Conservation (phyloP, 2,888 invertebrate species). For the Masnerella sp. region DNA sequence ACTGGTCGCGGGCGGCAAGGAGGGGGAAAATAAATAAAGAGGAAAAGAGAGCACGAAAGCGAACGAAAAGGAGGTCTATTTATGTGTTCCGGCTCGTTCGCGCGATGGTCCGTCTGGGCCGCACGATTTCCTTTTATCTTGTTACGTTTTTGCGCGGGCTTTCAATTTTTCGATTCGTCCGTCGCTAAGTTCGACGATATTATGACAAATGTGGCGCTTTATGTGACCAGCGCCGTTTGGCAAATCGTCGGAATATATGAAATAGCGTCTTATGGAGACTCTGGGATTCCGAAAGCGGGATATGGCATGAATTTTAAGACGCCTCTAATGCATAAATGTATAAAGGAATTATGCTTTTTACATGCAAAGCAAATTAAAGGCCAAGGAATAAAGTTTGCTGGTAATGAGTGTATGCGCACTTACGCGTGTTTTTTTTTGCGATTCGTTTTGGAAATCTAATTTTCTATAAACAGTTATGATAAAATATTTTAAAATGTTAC, state of each 20-base stretch:
- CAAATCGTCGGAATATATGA: conserved; percentile 36
- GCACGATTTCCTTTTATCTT: conserved; percentile 74
- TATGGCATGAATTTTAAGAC: conserved; percentile 52
- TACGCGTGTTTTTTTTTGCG: conserved; percentile 1
- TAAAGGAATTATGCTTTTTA: conserved; percentile 44
- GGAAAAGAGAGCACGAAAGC: conserved; percentile 70
- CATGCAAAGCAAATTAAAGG: conserved; percentile 43
- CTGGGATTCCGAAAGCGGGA: conserved; percentile 33
- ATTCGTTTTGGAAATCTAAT: too few species aligned
- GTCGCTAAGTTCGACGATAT: conserved; percentile 47
- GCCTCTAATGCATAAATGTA: conserved; percentile 51
- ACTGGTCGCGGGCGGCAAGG: conserved; percentile 74
- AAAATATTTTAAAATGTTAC: too few species aligned
- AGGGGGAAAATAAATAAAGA: conserved; percentile 77
- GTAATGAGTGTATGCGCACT: conserved; percentile 12
- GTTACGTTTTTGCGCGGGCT: conserved; percentile 69
- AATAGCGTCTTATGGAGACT: conserved; percentile 44
- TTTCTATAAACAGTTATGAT: too few species aligned
- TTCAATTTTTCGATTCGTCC: conserved; percentile 44
- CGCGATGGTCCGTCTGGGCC: conserved; percentile 63
- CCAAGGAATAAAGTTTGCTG: conserved; percentile 17
- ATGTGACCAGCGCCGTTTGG: conserved; percentile 20
- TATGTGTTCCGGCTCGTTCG: conserved; percentile 75
- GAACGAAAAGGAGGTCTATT: conserved; percentile 69
- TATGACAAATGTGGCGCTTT: conserved; percentile 49